Evolutionary conservation across 2,797 vertebrate species (phyloP), one percentile per base, ranked within the genome.

Genomic region (Danio aesculapii): DNA sequence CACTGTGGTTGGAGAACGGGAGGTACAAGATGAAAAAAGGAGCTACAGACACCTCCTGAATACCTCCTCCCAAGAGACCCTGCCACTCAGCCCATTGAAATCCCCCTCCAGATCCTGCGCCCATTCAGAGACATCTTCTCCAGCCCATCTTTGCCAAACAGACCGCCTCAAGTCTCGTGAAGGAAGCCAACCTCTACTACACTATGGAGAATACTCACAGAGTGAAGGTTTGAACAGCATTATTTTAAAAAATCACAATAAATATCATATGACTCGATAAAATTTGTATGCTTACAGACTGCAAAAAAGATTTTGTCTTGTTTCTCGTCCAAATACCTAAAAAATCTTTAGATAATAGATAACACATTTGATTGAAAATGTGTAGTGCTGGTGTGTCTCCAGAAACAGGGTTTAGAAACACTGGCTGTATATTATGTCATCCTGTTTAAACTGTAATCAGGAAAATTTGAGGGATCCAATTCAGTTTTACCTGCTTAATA

Each of bases 221-320:
- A 95, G 94, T 1, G 92, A 94, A 92, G 94, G 94, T 95, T 86
- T 61, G 53, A 86, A 70, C n/a, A 43, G 3, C 43, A 68, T 10
- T n/a, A n/a, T 30, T 30, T 30, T 30, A 30, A 30, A 30, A 1
- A n/a, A n/a, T n/a, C n/a, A n/a, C n/a, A n/a, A n/a, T 30, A 30
- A 30, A 30, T 30, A 30, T 30, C 30, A 30, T 30, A 30, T 30
- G 3, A 30, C 30, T 3, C 3, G 30, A 30, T 30, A 30, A 30
- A 30, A 30, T 30, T 30, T 30, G 30, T 30, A 30, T 30, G 3
- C 30, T 30, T 30, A 30, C 30, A 30, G 1, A 30, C 30, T 30
- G 30, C 30, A 30, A 30, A 30, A 30, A 30, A 30, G 30, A 1
- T 30, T 30, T 30, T 30, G 30, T 30, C 30, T 30, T 30, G 30